Evolutionary conservation across 1,140 invertebrate genomes (phyloP), one percentile per base, ranked within the genome.

Genomic region (Drosophila tsacasi): DNA sequence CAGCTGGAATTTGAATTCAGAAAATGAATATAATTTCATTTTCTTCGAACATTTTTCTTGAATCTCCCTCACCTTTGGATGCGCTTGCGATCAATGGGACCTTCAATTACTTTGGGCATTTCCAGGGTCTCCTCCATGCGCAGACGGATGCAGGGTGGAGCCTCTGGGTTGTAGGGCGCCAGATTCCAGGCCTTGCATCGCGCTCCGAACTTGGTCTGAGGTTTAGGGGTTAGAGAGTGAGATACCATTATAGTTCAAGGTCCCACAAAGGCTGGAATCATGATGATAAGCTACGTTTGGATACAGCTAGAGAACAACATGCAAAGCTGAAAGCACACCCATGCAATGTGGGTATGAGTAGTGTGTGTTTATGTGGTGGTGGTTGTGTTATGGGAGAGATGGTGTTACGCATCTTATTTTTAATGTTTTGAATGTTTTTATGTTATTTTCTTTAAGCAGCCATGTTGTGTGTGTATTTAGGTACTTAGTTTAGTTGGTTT

Each of bases 161-260:
- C 93, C 40, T 94, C 94, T 17, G 93, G 94, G 77, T 95, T 95
- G 42, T 94, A 93, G 3, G 94, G 93, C 57, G 94, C 94, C 79
- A 96, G 94, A 35, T 94, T 93, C 96, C 96, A 97, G 13, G 95
- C 96, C 84, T 96, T 94, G 54, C 95, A 95, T 65, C 96, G 93
- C 27, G 96, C 95, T 74, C 94, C 95, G 92, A 97, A 97, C 91
- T 96, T 97, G 58, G 93, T 95, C 96, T 96, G 93, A 55, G 35
- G 23, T 49, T 35, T 12, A 30, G 25, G 69, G 47, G 69, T 65
- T 30, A 59, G 21, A 50, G 27, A 60, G 2, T 37, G n/a, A 17
- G 8, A 23, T 27, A 37, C 12, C 12, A 15, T 19, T 60, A 12
- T 13, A 52, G 44, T 37, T 46, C 10, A 40, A 40, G 23, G 19